Evolutionary conservation across 2,888 invertebrate genomes (phyloP).

Genomic region (Epistrophe eligans): DNA sequence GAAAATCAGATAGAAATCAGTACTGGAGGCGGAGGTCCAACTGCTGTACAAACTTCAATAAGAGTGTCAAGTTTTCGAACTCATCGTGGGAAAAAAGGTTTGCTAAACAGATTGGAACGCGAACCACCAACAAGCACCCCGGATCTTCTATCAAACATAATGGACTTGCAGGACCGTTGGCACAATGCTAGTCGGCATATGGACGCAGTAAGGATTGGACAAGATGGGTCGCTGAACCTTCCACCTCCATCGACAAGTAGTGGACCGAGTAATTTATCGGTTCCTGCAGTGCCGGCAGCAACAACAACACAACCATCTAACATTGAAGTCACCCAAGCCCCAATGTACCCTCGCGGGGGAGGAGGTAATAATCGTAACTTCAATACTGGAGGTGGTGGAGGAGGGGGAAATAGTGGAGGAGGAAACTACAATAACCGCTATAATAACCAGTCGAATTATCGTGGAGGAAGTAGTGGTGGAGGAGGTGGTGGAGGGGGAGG

Average conservation of each 20-base stretch:
- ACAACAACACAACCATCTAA: slow-evolving; percentile 33
- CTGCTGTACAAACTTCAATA: slow-evolving; percentile 82
- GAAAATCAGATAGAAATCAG: slow-evolving; percentile 80
- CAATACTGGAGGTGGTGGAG: slow-evolving; percentile 84
- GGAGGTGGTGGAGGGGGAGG: slow-evolving; percentile 58
- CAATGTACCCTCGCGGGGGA: slow-evolving; percentile 87
- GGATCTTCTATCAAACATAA: slow-evolving; percentile 89
- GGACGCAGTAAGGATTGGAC: slow-evolving; percentile 84
- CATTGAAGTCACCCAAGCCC: slow-evolving; percentile 84
- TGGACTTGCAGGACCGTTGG: slow-evolving; percentile 89
- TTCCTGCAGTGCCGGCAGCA: background rate
- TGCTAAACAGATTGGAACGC: slow-evolving; percentile 77
- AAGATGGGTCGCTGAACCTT: slow-evolving; percentile 87
- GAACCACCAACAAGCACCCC: slow-evolving; percentile 80
- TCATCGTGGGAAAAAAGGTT: slow-evolving; percentile 79
- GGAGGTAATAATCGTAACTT: slow-evolving; percentile 83
- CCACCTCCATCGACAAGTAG: slow-evolving; percentile 59
- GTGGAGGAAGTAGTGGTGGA: slow-evolving; percentile 73
- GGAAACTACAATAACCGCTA: slow-evolving; percentile 80
- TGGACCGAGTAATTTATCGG: background rate
- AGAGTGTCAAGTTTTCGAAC: slow-evolving; percentile 80
- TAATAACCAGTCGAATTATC: slow-evolving; percentile 78
- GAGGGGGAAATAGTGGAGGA: slow-evolving; percentile 82
- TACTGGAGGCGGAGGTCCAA: slow-evolving; percentile 84
- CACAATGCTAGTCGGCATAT: slow-evolving; percentile 87